These are phyloP conservation scores for Syngnathus scovelli DNA, from an alignment of 2,113 vertebrate genomes.

Conservation along the genomic window DNA sequence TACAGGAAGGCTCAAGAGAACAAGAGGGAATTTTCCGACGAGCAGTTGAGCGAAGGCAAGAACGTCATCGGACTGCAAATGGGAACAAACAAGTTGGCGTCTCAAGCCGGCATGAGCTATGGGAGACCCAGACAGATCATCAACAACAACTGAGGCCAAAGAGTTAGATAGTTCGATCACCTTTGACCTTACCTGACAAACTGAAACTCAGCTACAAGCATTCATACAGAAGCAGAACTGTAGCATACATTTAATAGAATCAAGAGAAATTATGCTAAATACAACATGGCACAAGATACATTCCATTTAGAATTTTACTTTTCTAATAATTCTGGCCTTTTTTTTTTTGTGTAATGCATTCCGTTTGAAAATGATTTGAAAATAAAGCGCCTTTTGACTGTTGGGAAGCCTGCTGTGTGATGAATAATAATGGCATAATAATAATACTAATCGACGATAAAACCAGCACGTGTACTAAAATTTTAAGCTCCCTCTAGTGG, in stretches of 20 bases:
- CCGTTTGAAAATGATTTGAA: slow-evolving; percentile 39
- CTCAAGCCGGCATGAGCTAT: slow-evolving; percentile 92
- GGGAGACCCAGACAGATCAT: slow-evolving; percentile 87
- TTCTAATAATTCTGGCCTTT: slow-evolving; percentile 8
- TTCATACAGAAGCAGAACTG: not conserved
- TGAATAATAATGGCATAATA: not conserved
- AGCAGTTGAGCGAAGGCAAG: slow-evolving; percentile 87
- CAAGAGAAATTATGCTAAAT: not conserved
- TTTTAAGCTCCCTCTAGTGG: not conserved
- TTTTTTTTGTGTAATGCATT: slow-evolving; percentile 25
- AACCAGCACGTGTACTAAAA: not conserved
- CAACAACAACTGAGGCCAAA: slow-evolving; percentile 34
- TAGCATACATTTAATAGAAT: not conserved
- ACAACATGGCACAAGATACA: not conserved
- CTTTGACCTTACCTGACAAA: not conserved
- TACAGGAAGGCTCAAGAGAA: slow-evolving; percentile 91
- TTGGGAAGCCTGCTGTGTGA: slow-evolving; percentile 35
- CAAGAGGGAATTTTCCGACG: slow-evolving; percentile 85
- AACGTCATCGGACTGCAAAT: slow-evolving; percentile 92
- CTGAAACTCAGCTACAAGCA: not conserved
- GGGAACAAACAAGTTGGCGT: slow-evolving; percentile 89
- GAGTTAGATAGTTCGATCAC: not conserved
- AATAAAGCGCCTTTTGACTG: slow-evolving; percentile 59
- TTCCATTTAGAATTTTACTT: not conserved
- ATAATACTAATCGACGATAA: not conserved